Evolutionary conservation across 2,113 vertebrate genomes (phyloP), one percentile per base, ranked within the genome.

Genomic region (Scomber scombrus): DNA sequence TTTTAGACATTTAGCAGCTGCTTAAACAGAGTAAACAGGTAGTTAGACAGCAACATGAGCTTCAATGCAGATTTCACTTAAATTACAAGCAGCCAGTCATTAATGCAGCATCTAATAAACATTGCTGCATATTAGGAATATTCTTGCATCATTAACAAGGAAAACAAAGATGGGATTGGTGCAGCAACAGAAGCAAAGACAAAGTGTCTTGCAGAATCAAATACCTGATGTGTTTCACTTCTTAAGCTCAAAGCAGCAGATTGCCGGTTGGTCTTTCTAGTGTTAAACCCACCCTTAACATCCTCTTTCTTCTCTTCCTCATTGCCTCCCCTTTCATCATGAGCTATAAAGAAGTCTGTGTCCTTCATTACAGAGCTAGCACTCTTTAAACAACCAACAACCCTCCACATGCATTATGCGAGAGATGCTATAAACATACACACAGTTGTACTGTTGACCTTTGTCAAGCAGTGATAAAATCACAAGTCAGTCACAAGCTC

Each of bases 381-480:
- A 71, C 21, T 31, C 2, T 74, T 34, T 43, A 73, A 73, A 70
- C 68, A 81, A 63, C 23, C 62, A 18, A 19, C 45, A 64, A 61
- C 58, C 40, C 11, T 62, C 71, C 21, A 62, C 71, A 67, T 75
- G 50, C 71, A 65, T 89, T 82, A 84, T 75, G 76, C 68, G 86
- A 88, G 60, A 73, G 54, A 61, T 0, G 14, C 52, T 3, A 34
- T 81, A 87, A 89, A 83, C 63, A 19, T 1, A 71, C 21, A 49
- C 58, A 71, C 50, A 79, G 21, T 50, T 75, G 70, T 15, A 63
- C 31, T 1, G 19, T 12, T 81, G 82, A 87, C 85, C 86, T 86
- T 90, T 84, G 76, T 23, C 61, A 61, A n/a, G n/a, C n/a, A 45
- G 57, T 29, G 49, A 85, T 85, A 85, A 76, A 84, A 80, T 45